Evolutionary conservation across 2,888 invertebrate species (phyloP), one percentile per base, ranked within the genome.

Genomic region (Scaptomyza tumidula): DNA sequence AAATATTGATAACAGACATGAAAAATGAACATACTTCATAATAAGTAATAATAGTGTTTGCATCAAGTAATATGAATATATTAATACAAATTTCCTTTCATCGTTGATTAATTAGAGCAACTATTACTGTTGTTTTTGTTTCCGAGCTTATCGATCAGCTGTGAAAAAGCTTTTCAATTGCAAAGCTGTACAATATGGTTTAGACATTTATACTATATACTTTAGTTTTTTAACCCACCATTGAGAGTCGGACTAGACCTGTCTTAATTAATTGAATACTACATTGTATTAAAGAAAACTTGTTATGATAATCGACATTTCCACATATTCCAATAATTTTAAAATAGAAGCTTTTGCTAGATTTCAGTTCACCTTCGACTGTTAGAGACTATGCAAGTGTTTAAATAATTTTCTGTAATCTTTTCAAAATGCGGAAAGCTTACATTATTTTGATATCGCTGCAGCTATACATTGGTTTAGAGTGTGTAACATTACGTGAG

Each of bases 401-500:
- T 49, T 9, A 19, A 41, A 54, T 50, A 9, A 24, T 10, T 29
- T 13, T 16, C 24, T 6, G 7, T 7, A 11, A 27, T 24, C 2
- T 37, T 14, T 16, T 27, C 19, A 49, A 64, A 37, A 81, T 83
- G 80, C 35, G 49, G 19, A 46, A 46, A 49, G 35, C 69, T 39
- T 50, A 52, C 6, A 37, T 59, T 24, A 24, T 63, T 16, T 5
- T 70, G 39, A 39, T 70, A 9, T 54, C 43, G 11, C 13, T 75
- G 52, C 60, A 59, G 49, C 50, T 83, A 5, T 61, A 27, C 35
- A 43, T 14, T 9, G 24, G 41, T 16, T 39, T 64, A 10, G 46
- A 73, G 3, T 64, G 75, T 45, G 58, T 44, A 54, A 65, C n/a
- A 16, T 55, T 76, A 41, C 78, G 83, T 81, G 31, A 39, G 71